Evolutionary conservation across 2,888 invertebrate species (phyloP).

Genomic region (Lampropteryx suffumata): DNA sequence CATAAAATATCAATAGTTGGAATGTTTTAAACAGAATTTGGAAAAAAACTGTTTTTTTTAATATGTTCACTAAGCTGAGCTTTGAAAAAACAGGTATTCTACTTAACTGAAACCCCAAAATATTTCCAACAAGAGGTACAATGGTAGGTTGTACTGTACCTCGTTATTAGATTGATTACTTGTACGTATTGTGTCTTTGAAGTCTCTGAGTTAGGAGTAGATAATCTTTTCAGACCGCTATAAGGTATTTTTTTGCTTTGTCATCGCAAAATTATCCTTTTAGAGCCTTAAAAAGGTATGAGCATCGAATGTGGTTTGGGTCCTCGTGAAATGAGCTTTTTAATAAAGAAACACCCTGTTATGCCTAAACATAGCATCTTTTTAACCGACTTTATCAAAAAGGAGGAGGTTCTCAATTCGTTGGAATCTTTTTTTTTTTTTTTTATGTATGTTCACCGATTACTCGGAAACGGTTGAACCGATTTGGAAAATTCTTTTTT

Average conservation of each 20-base stretch:
- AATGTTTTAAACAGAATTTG: no score
- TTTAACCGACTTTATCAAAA: no score
- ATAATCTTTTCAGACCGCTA: slow-evolving; percentile 24
- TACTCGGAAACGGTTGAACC: no score
- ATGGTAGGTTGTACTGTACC: slow-evolving; percentile 1
- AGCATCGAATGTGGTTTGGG: not conserved
- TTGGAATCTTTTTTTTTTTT: no score
- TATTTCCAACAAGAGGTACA: slow-evolving; percentile 9
- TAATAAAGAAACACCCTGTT: no score
- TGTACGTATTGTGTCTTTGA: slow-evolving; percentile 26
- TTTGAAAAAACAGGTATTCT: not conserved
- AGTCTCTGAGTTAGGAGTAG: slow-evolving; percentile 20
- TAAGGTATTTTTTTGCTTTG: slow-evolving; percentile 27
- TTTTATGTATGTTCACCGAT: no score
- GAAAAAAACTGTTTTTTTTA: not conserved
- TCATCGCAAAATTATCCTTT: slow-evolving; percentile 26
- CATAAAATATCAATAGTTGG: no score
- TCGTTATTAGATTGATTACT: slow-evolving; percentile 28
- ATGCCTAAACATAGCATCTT: no score
- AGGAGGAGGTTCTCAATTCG: no score
- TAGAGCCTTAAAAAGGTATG: slow-evolving; percentile 15
- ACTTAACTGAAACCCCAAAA: not conserved
- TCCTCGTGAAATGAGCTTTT: no score
- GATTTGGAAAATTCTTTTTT: no score
- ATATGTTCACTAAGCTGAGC: no score